Base-by-base conservation (phyloP, 2,888 invertebrate genomes). In the Drosophila mimetica region DNA sequence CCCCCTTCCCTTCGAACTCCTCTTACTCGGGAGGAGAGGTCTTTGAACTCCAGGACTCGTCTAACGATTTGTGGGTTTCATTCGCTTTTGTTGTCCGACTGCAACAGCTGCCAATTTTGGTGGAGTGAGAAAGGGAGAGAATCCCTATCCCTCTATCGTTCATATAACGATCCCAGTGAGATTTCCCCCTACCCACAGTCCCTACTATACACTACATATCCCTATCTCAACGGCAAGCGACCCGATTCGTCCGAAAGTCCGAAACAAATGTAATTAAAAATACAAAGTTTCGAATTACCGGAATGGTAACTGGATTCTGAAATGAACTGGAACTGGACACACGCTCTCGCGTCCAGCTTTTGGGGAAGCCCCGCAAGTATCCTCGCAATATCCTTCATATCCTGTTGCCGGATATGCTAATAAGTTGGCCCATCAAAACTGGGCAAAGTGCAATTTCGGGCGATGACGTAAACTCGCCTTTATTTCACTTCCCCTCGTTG, bases 361-460 rank as follows among this genome's bases (percentile, higher is more conserved):
- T 53, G 51, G 46, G 32, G 48, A 60, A 75, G 72, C 81, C 79
- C 51, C 61, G 83, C 74, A 83, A 81, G 80, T 81, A 42, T 53
- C 32, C 42, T 8, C 18, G 14, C 41, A 46, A 46, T 46, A 46
- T 46, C 46, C 46, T 57, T 48, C 46, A 72, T 85, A 77, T 83
- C 86, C 83, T 77, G 82, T 83, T 77, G 82, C 86, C 82, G 82
- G 86, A 82, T 83, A 85, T 82, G 86, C 86, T 79, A 82, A 82
- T 77, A 83, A 82, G 77, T 83, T 79, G 75, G 52, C 64, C 37
- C 51, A 73, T 59, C 47, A 42, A 76, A 76, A 61, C 67, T 61
- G 77, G 76, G 71, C 80, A 71, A 76, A 85, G 73, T 74, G 69
- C 86, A 82, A 85, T 85, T 82, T 79, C 61, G 61, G 86, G 74